These are phyloP conservation scores for Parnassius apollo DNA, from an alignment of 2,888 invertebrate species.

Conservation along the genomic window DNA sequence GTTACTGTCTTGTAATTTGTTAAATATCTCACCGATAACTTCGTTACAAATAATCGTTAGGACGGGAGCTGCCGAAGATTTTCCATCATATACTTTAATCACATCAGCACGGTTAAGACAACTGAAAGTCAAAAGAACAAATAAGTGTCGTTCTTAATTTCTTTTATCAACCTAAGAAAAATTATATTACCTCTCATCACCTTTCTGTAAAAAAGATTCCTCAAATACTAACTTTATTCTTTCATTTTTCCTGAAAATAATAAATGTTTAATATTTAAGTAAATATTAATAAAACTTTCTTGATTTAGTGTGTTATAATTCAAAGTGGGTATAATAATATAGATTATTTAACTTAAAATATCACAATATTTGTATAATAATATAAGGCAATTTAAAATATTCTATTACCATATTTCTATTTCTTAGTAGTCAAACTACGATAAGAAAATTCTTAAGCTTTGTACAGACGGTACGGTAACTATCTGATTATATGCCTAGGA, in stretches of 20 bases:
- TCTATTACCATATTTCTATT: too few relatives aligned
- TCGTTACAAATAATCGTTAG: slow-evolving; percentile 92
- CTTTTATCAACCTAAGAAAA: too few relatives aligned
- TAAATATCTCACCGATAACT: slow-evolving; percentile 72
- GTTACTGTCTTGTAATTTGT: too few relatives aligned
- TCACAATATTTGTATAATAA: too few relatives aligned
- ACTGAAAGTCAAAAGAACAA: slow-evolving; percentile 74
- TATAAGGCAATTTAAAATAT: too few relatives aligned
- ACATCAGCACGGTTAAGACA: slow-evolving; percentile 91
- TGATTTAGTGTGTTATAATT: too few relatives aligned
- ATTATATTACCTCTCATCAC: slow-evolving; percentile 85
- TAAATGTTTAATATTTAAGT: neutral
- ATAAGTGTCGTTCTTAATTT: neutral
- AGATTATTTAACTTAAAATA: too few relatives aligned
- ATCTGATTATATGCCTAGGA: too few relatives aligned
- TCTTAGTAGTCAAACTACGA: too few relatives aligned
- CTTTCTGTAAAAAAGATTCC: slow-evolving; percentile 88
- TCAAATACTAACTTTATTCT: slow-evolving; percentile 91
- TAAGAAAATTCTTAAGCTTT: too few relatives aligned
- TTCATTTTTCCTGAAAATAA: slow-evolving; percentile 84
- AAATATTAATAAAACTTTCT: neutral
- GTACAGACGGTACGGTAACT: too few relatives aligned
- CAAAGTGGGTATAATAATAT: too few relatives aligned
- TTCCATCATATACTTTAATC: slow-evolving; percentile 92
- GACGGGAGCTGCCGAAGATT: slow-evolving; percentile 85